These are phyloP conservation scores for Nomada lathburiana DNA, from an alignment of 2,888 invertebrate species.

Conservation along the genomic window DNA sequence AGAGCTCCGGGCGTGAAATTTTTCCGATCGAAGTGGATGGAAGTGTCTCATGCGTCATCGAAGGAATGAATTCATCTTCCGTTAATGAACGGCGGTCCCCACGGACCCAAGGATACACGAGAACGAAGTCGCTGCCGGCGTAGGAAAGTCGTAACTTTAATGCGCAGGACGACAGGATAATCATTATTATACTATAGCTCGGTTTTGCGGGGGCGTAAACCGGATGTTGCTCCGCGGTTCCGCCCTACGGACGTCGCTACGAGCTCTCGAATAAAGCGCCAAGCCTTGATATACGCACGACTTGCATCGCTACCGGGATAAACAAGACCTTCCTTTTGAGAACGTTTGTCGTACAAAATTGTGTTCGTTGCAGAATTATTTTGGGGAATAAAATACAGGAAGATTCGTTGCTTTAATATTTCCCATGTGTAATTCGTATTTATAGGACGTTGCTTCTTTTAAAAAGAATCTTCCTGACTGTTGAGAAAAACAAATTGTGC, in stretches of 20 bases:
- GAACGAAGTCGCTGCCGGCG: constrained; percentile 36
- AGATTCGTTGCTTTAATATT: neutral
- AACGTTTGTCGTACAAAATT: neutral
- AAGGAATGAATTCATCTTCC: constrained; percentile 30
- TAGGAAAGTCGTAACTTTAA: constrained; percentile 65
- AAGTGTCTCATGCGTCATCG: constrained; percentile 48
- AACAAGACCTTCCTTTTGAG: neutral
- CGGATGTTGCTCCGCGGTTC: constrained; percentile 66
- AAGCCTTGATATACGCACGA: neutral
- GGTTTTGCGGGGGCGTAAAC: constrained; percentile 67
- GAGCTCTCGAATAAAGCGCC: constrained; percentile 36
- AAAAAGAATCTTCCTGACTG: too few relatives aligned
- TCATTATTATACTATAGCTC: constrained; percentile 59
- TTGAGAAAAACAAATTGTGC: too few relatives aligned
- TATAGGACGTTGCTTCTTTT: too few relatives aligned
- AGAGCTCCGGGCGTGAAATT: constrained; percentile 30
- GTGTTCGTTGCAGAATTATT: neutral
- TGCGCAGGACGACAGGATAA: constrained; percentile 68
- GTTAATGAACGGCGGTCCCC: constrained; percentile 36
- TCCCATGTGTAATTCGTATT: too few relatives aligned
- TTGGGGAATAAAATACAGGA: neutral
- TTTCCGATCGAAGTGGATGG: constrained; percentile 39
- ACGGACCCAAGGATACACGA: constrained; percentile 28
- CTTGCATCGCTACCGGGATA: neutral
- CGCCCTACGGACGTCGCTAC: constrained; percentile 46